Conservation (phyloP, 2,888 invertebrate genomes). For the Nephrotoma appendiculata region DNA sequence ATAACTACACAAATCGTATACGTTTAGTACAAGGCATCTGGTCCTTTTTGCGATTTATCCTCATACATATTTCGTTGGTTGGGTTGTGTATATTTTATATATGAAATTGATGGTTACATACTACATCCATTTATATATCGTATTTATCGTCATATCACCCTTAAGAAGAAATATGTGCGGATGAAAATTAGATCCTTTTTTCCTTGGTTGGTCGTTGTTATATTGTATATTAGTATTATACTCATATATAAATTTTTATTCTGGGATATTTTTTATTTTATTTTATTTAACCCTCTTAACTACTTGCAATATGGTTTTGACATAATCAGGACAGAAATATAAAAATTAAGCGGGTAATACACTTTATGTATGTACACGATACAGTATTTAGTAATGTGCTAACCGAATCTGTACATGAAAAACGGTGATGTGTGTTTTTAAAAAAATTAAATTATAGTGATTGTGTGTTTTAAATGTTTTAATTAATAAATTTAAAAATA, state of each 20-base stretch:
- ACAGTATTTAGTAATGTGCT: neutral
- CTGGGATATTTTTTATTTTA: neutral
- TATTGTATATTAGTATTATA: neutral
- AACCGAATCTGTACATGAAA: neutral
- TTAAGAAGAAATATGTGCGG: neutral
- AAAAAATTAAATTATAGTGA: neutral
- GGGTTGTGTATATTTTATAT: neutral
- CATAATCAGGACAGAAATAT: conserved; percentile 1
- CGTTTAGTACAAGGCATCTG: neutral
- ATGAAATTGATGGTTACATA: neutral
- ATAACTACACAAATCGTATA: neutral
- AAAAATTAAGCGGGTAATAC: neutral
- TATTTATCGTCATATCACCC: neutral
- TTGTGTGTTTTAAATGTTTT: neutral
- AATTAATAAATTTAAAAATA: neutral
- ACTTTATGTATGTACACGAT: neutral
- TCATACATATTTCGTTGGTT: neutral
- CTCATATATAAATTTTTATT: neutral
- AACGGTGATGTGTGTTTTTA: neutral
- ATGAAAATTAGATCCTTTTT: neutral
- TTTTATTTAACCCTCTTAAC: neutral
- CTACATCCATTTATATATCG: neutral
- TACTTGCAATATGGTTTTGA: conserved; percentile 3
- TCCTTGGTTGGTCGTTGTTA: neutral
- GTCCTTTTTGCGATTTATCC: neutral